Evolutionary conservation across 2,797 vertebrate species (phyloP), one percentile per base, ranked within the genome.

Genomic region (Heterohyrax brucei): DNA sequence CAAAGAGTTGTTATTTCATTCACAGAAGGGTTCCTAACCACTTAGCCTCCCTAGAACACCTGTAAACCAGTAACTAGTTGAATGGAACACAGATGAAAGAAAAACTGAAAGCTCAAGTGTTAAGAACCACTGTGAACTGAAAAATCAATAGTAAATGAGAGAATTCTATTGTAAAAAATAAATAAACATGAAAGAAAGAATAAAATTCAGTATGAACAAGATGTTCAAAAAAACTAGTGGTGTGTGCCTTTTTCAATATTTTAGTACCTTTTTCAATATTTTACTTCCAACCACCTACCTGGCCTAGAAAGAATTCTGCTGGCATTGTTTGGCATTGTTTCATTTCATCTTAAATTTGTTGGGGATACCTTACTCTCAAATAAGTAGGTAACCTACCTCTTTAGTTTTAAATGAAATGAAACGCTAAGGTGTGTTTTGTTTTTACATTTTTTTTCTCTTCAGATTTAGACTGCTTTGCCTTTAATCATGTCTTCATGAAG

Each of bases 301-400:
- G 39, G 50, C 26, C 48, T 87, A 83, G 75, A 19, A 77, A 59
- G 30, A 26, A 21, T 28, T 28, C 61, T 53, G 73, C 85, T 78
- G 48, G 61, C 2, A 72, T 14, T 72, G 70, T 61, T 73, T 79
- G 46, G 44, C 64, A 92, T 81, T 88, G 26, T 77, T 77, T 82
- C 77, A 79, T n/a, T 76, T 61, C 83, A 39, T 82, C 39, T 62
- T 76, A 70, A 19, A 64, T 84, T 77, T 89, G 68, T 53, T 96
- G 81, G 62, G 59, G 19, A 4, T 4, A 78, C 33, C 68, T 80
- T 84, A 76, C n/a, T 92, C 81, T 93, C 78, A 44, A 44, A 44
- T 94, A 84, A 94, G n/a, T 92, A 56, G 91, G n/a, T 92, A 56
- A 93, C 24, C 39, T 80, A 18, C 24, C 30, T 78, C 50, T 89